Base-by-base conservation (phyloP, 2,797 vertebrate genomes). In the Leptodactylus fallax region DNA sequence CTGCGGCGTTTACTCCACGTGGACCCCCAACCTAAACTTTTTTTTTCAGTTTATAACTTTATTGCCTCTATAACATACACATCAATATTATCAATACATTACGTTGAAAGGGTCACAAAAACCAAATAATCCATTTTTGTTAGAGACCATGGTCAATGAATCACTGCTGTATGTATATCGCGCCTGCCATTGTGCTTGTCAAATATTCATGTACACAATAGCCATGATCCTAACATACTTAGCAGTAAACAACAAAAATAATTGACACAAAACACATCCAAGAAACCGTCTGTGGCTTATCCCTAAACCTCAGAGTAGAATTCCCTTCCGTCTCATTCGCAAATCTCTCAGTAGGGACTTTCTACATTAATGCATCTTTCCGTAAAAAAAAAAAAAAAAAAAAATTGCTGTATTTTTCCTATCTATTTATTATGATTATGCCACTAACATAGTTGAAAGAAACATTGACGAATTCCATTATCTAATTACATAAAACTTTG, bases 401-500 rank as follows among this genome's bases (percentile, higher is more conserved):
- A 83, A 63, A 77, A 78, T 10, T 51, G 45, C 63, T 74, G 25
- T 61, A 67, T 85, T 87, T 45, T 81, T 80, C 79, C 69, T 85
- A 79, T 82, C 79, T 83, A 69, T 86, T 89, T 89, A 86, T 83
- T 89, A 89, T 86, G 84, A 89, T 86, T 86, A 89, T 85, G 51
- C 78, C 65, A 51, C 84, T 60, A 36, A 76, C 69, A 82, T 90
- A 92, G 91, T 91, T 90, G 90, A 79, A 93, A 91, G 94, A 91
- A 94, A 92, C 90, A 89, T 89, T 90, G 91, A 92, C 91, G 92
- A 93, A 91, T 94, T 93, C 93, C 92, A 93, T 92, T 92, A 92
- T 92, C 93, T 94, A 94, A 94, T 94, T 93, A 93, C 92, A 93
- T 93, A 93, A 94, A 90, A 92, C 90, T 91, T 89, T 90, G 91